phyloP scores from a whole-genome alignment of 2,113 vertebrate species.

The Semicossyphus pulcher region DNA sequence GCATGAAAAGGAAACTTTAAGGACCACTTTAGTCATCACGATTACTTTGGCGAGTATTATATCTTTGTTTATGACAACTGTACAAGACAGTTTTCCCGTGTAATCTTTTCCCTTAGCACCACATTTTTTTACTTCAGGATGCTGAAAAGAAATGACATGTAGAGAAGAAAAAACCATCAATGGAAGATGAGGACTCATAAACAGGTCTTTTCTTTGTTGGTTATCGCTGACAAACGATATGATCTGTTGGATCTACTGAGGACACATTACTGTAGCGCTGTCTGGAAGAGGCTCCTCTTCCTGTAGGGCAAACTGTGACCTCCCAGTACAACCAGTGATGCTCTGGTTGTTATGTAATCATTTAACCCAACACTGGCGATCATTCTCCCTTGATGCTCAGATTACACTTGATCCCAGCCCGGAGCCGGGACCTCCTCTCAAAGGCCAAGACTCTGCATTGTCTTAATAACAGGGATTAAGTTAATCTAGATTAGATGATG shows the following conservation, averaged over 20 bases:
- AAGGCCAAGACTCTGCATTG: background rate
- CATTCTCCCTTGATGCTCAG: constrained; percentile 34
- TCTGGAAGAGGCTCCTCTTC: background rate
- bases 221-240: too few relatives aligned
- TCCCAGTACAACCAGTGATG: constrained; percentile 12
- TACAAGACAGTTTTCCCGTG: too few relatives aligned
- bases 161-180: too few relatives aligned
- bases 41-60: too few relatives aligned
- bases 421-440: background rate
- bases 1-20: background rate
- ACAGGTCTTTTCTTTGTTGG: too few relatives aligned
- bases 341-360: constrained; percentile 32
- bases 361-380: background rate
- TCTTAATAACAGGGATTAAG: constrained; percentile 26
- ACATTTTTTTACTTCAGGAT: too few relatives aligned
- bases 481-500: constrained; percentile 20
- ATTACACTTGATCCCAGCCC: constrained; percentile 36
- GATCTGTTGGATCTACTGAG: too few relatives aligned
- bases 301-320: background rate
- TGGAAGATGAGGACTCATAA: too few relatives aligned
- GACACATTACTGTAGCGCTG: background rate
- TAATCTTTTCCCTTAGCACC: too few relatives aligned
- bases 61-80: too few relatives aligned
- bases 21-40: too few relatives aligned
- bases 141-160: too few relatives aligned